phyloP scores from a whole-genome alignment of 30 jellyfish, hydroid and myxozoan species.

The Cassiopea andromeda region DNA sequence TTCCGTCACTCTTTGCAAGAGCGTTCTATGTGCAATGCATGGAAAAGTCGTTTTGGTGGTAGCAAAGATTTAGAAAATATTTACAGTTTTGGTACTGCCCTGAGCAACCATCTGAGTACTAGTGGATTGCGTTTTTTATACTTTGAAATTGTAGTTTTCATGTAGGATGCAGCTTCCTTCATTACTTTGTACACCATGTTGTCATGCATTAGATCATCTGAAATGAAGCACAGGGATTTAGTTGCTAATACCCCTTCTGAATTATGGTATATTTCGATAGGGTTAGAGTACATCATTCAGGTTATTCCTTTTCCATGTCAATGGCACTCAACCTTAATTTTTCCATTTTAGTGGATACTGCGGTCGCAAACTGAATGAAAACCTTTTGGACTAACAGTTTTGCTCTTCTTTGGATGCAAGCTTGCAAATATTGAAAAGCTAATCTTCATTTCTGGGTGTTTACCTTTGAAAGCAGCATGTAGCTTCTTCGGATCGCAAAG shows the following conservation, averaged over 20 bases:
- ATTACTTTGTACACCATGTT: conserved; percentile 5
- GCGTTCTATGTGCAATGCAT: conserved; percentile 19
- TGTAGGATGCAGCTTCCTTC: background rate
- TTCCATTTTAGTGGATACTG: conserved; percentile 12
- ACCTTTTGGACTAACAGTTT: conserved; percentile 9
- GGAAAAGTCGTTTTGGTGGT: conserved; percentile 26
- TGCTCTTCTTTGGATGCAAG: conserved; percentile 1
- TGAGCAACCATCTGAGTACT: conserved; percentile 30
- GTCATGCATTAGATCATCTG: conserved; percentile 2
- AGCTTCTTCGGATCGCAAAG: background rate
- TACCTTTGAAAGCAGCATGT: background rate
- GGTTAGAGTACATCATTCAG: too few species aligned
- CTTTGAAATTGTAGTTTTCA: background rate
- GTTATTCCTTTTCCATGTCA: background rate
- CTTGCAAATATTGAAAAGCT: conserved; percentile 72
- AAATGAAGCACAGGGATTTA: background rate
- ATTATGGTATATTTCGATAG: background rate
- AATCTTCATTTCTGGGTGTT: conserved; percentile 56
- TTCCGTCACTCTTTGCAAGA: conserved; percentile 8
- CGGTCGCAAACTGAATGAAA: conserved; percentile 6
- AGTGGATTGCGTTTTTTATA: background rate
- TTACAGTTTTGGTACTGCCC: conserved; percentile 15
- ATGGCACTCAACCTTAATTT: conserved; percentile 1
- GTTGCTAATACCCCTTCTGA: background rate
- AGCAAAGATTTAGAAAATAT: conserved; percentile 8